Base-by-base conservation (phyloP, 1,140 invertebrate species). In the Dendrolimus kikuchii region DNA sequence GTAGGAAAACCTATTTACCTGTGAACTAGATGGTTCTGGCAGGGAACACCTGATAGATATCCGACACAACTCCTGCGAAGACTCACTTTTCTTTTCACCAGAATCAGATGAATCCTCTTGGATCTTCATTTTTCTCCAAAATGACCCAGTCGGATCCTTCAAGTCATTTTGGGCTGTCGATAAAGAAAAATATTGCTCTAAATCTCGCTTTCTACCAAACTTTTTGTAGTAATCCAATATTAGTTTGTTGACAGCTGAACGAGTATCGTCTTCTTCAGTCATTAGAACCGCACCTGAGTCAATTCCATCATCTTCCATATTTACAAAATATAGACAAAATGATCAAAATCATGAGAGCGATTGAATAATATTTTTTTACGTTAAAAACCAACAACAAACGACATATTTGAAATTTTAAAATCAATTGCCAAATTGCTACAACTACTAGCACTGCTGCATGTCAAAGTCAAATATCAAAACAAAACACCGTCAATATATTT, bases 151-250 rank as follows among this genome's bases (percentile, higher is more conserved):
- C 0, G 75, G 74, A 50, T 84, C 81, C 48, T 58, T 71, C 7
- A 79, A 56, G 38, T 86, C 82, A 63, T 62, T 66, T 44, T 81
- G 73, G 9, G 80, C 80, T 10, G 80, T 82, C 1, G 80, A 77
- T 64, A 84, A 57, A 7, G 83, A 86, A 62, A 86, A 86, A 64
- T 77, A 88, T 42, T 86, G 83, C 51, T 88, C 83, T 43, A 86
- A 76, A 58, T 86, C 83, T 46, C 83, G 60, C 61, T 86, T 85
- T 23, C 68, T 73, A 8, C 85, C 85, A 70, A 88, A 86, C 52
- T 85, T 84, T 66, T 83, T 84, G 53, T 85, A 86, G 57, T 88
- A 88, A 57, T 88, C 77, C 44, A 86, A 65, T 57, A 88, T 80
- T 52, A 73, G 65, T 40, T 71, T 69, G 52, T 82, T 87, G 23